phyloP scores from a whole-genome alignment of 2,113 vertebrate species.

The Phoenicopterus ruber region DNA sequence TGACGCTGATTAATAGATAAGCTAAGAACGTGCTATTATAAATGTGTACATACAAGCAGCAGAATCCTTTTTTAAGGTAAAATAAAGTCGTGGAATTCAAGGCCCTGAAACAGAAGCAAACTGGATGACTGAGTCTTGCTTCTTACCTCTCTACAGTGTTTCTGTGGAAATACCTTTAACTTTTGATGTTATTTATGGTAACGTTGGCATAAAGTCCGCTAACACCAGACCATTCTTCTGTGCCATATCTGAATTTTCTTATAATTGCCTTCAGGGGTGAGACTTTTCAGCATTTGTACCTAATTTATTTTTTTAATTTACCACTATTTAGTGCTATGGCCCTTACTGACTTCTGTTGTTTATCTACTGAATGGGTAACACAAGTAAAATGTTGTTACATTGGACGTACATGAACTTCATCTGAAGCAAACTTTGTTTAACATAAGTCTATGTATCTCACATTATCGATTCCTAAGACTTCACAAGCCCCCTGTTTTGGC shows the following conservation, averaged over 20 bases:
- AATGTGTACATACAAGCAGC: neutral
- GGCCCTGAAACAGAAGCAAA: neutral
- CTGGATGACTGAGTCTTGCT: neutral
- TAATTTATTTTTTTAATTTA: neutral
- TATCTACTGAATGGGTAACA: neutral
- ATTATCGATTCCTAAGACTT: neutral
- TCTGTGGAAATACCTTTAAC: neutral
- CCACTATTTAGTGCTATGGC: neutral
- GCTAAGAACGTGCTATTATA: constrained; percentile 13
- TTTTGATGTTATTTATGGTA: neutral
- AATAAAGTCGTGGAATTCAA: neutral
- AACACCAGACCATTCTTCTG: neutral
- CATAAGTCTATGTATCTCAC: neutral
- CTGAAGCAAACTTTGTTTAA: neutral
- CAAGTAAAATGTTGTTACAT: neutral
- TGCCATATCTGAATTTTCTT: neutral
- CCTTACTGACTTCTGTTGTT: neutral
- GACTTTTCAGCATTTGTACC: neutral
- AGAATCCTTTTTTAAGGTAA: neutral
- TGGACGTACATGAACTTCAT: neutral
- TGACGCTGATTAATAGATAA: constrained; percentile 63
- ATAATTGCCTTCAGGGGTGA: neutral
- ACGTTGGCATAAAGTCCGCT: neutral
- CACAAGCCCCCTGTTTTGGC: neutral
- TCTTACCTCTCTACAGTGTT: neutral